phyloP scores from a whole-genome alignment of 30 jellyfish, hydroid and myxozoan genomes.

The Nemopilema nomurai region DNA sequence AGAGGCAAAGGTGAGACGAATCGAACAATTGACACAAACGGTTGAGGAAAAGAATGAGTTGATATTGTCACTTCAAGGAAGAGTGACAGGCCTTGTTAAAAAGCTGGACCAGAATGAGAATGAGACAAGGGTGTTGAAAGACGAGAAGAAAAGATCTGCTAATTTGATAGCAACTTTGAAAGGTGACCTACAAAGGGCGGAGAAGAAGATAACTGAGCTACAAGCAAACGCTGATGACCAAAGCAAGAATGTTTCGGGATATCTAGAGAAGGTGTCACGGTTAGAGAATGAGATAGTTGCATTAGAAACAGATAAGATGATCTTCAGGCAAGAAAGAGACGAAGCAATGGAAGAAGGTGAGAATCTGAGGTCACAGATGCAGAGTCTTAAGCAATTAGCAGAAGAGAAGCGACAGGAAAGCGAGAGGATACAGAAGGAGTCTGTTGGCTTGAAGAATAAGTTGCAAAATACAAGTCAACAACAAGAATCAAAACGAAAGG shows the following conservation, averaged over 20 bases:
- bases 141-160: conserved; percentile 15
- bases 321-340: conserved; percentile 67
- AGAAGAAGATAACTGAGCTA: conserved; percentile 18
- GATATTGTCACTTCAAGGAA: conserved; percentile 38
- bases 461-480: conserved; percentile 3
- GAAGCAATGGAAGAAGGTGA: conserved; percentile 43
- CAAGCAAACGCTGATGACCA: conserved; percentile 18
- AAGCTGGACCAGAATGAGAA: conserved; percentile 26
- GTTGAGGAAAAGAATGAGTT: conserved; percentile 58
- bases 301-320: conserved; percentile 54
- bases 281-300: conserved; percentile 48
- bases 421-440: conserved; percentile 25
- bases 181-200: conserved; percentile 44
- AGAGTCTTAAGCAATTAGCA: conserved; percentile 1
- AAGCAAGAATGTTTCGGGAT: conserved; percentile 17
- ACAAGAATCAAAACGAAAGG: conserved; percentile 38
- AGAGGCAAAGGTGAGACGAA: conserved; percentile 39
- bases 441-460: conserved; percentile 3
- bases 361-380: conserved; percentile 35
- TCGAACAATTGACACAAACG: conserved; percentile 24
- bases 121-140: conserved; percentile 26
- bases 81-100: conserved; percentile 43
- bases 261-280: conserved; percentile 11
- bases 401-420: conserved; percentile 13
- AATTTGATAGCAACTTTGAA: conserved; percentile 5